Evolutionary conservation across 2,797 vertebrate genomes (phyloP), one percentile per base, ranked within the genome.

Genomic region (Megalops cyprinoides): DNA sequence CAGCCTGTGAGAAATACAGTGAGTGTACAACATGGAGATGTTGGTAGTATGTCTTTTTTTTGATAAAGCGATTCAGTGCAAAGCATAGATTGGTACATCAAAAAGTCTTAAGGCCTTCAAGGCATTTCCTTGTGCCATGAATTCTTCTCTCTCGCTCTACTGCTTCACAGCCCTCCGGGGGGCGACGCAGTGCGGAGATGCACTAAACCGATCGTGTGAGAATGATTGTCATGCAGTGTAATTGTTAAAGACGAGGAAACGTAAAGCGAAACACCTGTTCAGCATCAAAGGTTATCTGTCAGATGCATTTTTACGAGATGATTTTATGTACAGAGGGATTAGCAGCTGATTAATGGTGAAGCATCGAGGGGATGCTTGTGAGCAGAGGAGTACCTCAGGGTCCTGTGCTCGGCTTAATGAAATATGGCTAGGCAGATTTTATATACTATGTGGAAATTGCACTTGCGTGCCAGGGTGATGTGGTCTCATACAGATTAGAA

Each of bases 351-450:
- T 42, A 44, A 71, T n/a, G 67, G 5, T 71, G 44, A 44, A 42
- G 18, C 8, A 18, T 31, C 42, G 31, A 69, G 65, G 20, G 37
- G 65, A 69, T 31, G 23, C 67, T 8, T 1, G 20, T 34, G 42
- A 71, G 44, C 67, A 71, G 37, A 23, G 39, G 67, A 71, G 39
- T 71, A 71, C 67, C 20, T 71, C 67, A 44, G 67, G 37, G 37
- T 7, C 20, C 67, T 71, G 4, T 44, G 18, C 39, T 71, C 23
- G 62, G 62, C 37, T 71, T 44, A 7, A 53, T 44, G 31, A 1
- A 5, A 14, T 39, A 71, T n/a, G 39, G 20, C 10, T 71, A 39
- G 28, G 67, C 18, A 23, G 18, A 71, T 71, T 71, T 14, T 42
- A 71, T 71, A n/a, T 71, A n/a, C 31, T 34, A 39, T 20, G 67